phyloP scores from a whole-genome alignment of 2,113 vertebrate species.

The Sylvicapra grimmia region DNA sequence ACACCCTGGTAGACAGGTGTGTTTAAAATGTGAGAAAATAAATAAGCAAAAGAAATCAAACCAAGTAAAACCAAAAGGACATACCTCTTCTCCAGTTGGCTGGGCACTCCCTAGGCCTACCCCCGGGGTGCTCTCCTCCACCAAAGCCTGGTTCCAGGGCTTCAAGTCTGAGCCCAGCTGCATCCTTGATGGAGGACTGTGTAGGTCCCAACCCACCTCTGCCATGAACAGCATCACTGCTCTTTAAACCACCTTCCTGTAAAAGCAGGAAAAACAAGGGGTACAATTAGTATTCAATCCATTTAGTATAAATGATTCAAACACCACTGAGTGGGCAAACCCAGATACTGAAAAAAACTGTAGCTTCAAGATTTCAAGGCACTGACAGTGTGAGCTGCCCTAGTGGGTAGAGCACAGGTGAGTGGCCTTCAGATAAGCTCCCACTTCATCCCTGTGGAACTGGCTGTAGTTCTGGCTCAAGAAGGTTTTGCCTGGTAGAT shows the following conservation, averaged over 20 bases:
- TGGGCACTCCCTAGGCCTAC: not conserved
- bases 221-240: not conserved
- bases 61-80: constrained; percentile 21
- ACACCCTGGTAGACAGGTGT: not conserved
- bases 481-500: not conserved
- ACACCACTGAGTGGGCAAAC: not conserved
- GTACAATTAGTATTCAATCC: not conserved
- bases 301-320: not conserved
- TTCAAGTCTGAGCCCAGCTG: not conserved
- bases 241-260: not conserved
- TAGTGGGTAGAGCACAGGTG: not conserved
- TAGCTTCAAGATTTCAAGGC: not conserved
- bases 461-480: not conserved
- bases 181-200: not conserved
- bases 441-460: not conserved
- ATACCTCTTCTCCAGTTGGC: not conserved
- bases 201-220: not conserved
- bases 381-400: not conserved
- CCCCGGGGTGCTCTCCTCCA: not conserved
- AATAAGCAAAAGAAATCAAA: constrained; percentile 15
- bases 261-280: not conserved
- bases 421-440: not conserved
- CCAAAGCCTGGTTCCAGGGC: not conserved
- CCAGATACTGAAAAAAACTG: not conserved
- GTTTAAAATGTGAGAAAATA: constrained; percentile 17